Base-by-base conservation (phyloP, 2,797 vertebrate genomes). In the Taeniopygia guttata region DNA sequence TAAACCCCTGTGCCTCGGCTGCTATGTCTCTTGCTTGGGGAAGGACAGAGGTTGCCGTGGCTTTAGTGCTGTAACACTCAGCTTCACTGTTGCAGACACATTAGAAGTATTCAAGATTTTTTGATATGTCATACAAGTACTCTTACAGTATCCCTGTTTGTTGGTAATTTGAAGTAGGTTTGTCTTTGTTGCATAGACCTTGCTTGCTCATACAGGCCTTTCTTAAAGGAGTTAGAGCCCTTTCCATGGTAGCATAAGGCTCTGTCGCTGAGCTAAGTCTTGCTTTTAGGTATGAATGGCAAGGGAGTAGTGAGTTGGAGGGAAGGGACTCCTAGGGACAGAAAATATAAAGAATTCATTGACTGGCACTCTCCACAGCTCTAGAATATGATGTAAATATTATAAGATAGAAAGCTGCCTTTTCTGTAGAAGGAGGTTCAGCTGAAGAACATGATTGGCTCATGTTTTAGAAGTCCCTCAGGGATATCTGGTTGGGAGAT, bases 221-320 rank as follows among this genome's bases (percentile, higher is more conserved):
- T 21, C 20, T 82, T 70, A 40, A 67, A 87, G 45, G 38, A 7
- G 3, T 63, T 82, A n/a, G 6, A 38, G n/a, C 27, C 16, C 70
- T 82, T 82, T 76, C 40, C 25, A 6, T 2, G 2, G 64, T 46
- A 49, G 29, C 46, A 2, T 42, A 36, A 52, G 26, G 26, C 51
- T 77, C 48, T 81, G 46, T 68, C 75, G 19, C 72, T 43, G 22
- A 1, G 1, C 16, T 62, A 87, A 83, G 58, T 58, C 16, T 5
- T 80, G 34, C 77, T 59, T 93, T 84, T 77, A 51, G 93, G 49
- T 85, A 42, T 77, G 84, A 87, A 74, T 70, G 78, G 52, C 46
- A 83, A 52, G 48, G 46, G 45, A 67, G 16, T 55, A 67, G 16
- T 59, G 59, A 94, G 34, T 19, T 93, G 59, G 68, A 95, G 88